Conservation (phyloP, 2,113 vertebrate genomes). For the Apus apus region DNA sequence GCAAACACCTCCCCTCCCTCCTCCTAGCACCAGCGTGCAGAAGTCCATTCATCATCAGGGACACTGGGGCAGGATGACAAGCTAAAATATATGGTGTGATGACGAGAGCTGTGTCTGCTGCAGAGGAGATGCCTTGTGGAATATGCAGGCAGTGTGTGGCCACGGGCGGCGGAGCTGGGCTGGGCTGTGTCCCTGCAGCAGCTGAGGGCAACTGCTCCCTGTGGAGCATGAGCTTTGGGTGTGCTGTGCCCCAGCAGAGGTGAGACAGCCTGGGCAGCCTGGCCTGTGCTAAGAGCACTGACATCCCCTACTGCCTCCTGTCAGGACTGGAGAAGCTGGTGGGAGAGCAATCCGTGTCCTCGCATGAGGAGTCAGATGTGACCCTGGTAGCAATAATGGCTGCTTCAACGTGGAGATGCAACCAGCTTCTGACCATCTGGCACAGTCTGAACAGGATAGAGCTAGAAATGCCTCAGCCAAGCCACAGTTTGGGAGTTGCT, state of each 20-base stretch:
- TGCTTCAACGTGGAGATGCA: fast-evolving
- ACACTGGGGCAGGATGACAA: background rate
- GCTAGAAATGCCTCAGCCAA: background rate
- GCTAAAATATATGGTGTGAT: background rate
- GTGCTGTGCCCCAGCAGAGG: background rate
- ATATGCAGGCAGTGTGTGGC: background rate
- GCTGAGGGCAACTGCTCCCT: background rate
- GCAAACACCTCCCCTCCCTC: background rate
- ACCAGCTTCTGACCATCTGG: background rate
- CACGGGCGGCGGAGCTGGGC: background rate
- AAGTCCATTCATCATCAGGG: background rate
- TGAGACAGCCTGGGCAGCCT: background rate
- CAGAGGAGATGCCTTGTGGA: background rate
- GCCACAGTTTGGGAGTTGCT: background rate
- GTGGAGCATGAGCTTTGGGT: fast-evolving
- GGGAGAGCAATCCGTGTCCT: background rate
- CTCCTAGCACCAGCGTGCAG: background rate
- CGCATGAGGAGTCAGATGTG: fast-evolving
- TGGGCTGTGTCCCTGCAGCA: background rate
- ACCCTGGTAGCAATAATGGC: background rate
- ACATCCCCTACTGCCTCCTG: background rate
- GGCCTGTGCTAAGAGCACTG: background rate
- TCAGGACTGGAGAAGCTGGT: background rate
- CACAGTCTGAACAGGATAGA: background rate
- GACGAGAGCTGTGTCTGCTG: background rate